Evolutionary conservation across 2,888 invertebrate species (phyloP).

Genomic region (Conus canariensis): DNA sequence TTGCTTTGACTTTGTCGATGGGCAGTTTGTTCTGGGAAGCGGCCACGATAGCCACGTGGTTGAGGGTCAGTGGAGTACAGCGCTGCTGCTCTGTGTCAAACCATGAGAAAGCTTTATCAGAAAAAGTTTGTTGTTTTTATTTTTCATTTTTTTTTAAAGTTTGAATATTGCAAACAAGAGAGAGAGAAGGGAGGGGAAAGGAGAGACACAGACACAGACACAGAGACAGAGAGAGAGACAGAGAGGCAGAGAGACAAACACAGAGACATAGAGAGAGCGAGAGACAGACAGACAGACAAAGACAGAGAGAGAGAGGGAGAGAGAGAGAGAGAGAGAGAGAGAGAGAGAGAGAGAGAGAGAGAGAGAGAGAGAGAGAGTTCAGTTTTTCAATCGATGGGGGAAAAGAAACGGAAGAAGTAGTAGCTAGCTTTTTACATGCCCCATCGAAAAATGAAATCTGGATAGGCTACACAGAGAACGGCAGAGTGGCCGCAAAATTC

Average conservation of each 20-base stretch:
- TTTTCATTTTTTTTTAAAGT: too few relatives aligned
- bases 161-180: too few relatives aligned
- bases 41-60: slow-evolving; percentile 46
- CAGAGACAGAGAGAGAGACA: background rate
- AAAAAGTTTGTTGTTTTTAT: too few relatives aligned
- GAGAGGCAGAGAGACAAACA: background rate
- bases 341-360: background rate
- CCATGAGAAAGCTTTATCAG: background rate
- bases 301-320: too few relatives aligned
- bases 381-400: background rate
- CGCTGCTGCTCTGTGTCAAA: background rate
- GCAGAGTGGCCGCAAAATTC: too few relatives aligned
- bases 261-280: background rate
- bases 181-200: too few relatives aligned
- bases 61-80: slow-evolving; percentile 32
- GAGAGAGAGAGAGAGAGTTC: too few relatives aligned
- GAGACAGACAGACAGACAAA: background rate
- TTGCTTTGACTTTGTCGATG: slow-evolving; percentile 35
- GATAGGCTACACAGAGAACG: background rate
- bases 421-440: background rate
- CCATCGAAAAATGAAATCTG: background rate
- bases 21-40: slow-evolving; percentile 48
- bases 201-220: background rate
- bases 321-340: too few relatives aligned
- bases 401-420: background rate